Evolutionary conservation across 2,113 vertebrate genomes (phyloP).

Genomic region (Pelecanus crispus): DNA sequence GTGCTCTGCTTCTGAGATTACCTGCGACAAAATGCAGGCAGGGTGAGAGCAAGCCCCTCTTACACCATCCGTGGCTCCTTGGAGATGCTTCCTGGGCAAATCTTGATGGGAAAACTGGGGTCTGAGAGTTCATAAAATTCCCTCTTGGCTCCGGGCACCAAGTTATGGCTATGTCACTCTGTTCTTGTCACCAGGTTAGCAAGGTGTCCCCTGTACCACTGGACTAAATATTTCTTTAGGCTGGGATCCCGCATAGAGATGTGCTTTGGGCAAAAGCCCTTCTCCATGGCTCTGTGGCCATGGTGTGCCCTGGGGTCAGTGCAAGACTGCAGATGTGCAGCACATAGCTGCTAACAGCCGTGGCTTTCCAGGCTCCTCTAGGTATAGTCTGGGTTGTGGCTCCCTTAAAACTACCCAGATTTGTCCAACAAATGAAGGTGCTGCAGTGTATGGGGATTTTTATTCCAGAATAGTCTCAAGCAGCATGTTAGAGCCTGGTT

Average conservation of each 20-base stretch:
- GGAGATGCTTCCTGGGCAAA: background rate
- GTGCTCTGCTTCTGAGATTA: no score
- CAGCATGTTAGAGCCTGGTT: background rate
- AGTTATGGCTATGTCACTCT: background rate
- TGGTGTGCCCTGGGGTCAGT: background rate
- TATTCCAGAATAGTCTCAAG: background rate
- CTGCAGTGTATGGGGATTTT: accelerated
- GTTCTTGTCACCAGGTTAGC: background rate
- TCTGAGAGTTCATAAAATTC: background rate
- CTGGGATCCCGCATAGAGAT: background rate
- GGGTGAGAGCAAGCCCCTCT: background rate
- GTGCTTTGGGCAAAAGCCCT: background rate
- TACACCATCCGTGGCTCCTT: background rate
- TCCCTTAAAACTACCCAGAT: background rate
- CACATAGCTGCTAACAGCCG: accelerated
- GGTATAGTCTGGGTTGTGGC: background rate
- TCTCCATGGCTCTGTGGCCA: background rate
- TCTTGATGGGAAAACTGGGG: background rate
- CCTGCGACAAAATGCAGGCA: no score
- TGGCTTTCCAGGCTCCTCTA: background rate
- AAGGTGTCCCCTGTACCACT: background rate
- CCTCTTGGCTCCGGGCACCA: background rate
- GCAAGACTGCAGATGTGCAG: background rate
- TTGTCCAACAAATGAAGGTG: background rate
- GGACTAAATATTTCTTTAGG: no score